phyloP scores from a whole-genome alignment of 2,888 invertebrate species.

The Melieria picta region DNA sequence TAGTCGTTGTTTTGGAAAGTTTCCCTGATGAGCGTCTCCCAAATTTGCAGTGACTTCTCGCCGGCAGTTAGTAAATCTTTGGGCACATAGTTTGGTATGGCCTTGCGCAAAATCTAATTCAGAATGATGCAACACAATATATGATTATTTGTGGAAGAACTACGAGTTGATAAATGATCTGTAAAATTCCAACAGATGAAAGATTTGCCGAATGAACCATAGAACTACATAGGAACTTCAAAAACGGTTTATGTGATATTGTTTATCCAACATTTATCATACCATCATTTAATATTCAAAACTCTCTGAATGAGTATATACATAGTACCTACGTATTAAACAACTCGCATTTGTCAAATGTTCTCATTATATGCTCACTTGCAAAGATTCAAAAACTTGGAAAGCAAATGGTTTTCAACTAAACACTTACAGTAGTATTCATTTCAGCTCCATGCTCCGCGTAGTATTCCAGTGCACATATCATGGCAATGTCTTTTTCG shows the following conservation, averaged over 20 bases:
- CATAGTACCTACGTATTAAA: too few species aligned
- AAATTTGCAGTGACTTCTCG: constrained; percentile 73
- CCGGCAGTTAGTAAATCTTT: constrained; percentile 67
- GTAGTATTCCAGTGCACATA: constrained; percentile 91
- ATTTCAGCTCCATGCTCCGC: constrained; percentile 80
- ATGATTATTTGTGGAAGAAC: background rate
- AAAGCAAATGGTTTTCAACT: too few species aligned
- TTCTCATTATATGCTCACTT: too few species aligned
- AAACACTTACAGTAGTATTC: constrained; percentile 71
- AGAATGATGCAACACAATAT: background rate
- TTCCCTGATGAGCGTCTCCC: constrained; percentile 78
- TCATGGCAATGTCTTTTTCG: constrained; percentile 87
- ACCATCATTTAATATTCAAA: too few species aligned
- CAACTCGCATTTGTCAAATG: too few species aligned
- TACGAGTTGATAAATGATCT: background rate
- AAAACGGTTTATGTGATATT: too few species aligned
- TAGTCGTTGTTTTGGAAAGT: constrained; percentile 79
- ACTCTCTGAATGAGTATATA: too few species aligned
- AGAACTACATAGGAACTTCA: too few species aligned
- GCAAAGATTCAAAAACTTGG: too few species aligned
- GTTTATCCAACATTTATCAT: too few species aligned
- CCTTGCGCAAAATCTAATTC: constrained; percentile 49
- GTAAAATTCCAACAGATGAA: background rate
- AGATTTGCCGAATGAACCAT: too few species aligned
- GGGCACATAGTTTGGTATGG: constrained; percentile 56